phyloP scores from a whole-genome alignment of 2,888 invertebrate species.

The Megastigmus dorsalis region DNA sequence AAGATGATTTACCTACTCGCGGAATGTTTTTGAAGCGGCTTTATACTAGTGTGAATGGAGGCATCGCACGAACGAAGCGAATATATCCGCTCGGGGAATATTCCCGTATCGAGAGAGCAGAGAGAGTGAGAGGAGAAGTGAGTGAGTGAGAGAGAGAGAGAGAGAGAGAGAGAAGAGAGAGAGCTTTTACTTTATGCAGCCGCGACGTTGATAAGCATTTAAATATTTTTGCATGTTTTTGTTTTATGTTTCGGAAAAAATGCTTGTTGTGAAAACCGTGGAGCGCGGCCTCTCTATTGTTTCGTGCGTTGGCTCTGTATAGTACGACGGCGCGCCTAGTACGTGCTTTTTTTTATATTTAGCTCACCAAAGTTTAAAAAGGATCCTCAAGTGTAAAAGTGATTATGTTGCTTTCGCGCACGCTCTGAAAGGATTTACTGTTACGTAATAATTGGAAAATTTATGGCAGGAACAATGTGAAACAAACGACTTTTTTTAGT shows the following conservation, averaged over 20 bases:
- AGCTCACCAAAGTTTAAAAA: not conserved
- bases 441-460: too few relatives aligned
- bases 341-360: not conserved
- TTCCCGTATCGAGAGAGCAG: too few relatives aligned
- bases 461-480: too few relatives aligned
- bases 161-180: not conserved
- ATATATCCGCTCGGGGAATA: too few relatives aligned
- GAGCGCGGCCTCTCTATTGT: not conserved
- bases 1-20: slow-evolving; percentile 47
- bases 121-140: not conserved
- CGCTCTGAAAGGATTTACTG: too few relatives aligned
- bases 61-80: too few relatives aligned
- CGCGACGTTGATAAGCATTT: slow-evolving; percentile 29
- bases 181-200: not conserved
- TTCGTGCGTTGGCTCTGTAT: not conserved
- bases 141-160: not conserved
- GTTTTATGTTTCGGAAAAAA: not conserved
- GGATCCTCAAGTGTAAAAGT: not conserved
- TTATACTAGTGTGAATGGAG: not conserved
- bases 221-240: slow-evolving; percentile 24
- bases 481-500: not conserved
- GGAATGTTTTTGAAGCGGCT: slow-evolving; percentile 24
- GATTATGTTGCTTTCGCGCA: not conserved
- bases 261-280: not conserved
- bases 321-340: too few relatives aligned